A percentile compares a stretch with the other conserved stretches of the same genome.
These are phyloP conservation scores for Drosophila truncata DNA, from an alignment of 1,140 invertebrate species.

Conservation along the genomic window DNA sequence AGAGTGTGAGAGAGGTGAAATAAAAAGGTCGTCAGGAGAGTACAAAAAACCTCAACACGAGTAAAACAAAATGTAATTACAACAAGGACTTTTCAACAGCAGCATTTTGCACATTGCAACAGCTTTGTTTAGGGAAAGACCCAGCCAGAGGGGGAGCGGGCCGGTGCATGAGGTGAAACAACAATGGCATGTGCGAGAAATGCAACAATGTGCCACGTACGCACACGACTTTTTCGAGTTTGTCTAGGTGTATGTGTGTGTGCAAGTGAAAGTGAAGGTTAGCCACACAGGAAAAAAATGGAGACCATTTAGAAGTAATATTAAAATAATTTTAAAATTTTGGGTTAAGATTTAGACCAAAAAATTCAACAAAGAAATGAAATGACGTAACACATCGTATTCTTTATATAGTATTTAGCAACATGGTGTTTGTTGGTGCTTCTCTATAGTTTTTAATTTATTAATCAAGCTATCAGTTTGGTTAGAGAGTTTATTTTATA, in stretches of 20 bases:
- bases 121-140: constrained; percentile 44
- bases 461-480: too few relatives aligned
- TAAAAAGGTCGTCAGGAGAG: constrained; percentile 65
- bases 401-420: too few relatives aligned
- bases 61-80: constrained; percentile 84
- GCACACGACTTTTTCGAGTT: constrained; percentile 18
- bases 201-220: constrained; percentile 75
- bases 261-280: constrained; percentile 79
- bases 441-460: too few relatives aligned
- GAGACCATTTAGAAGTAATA: neutral
- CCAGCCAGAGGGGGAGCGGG: neutral
- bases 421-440: too few relatives aligned
- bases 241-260: constrained; percentile 8
- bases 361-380: too few relatives aligned
- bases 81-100: constrained; percentile 74
- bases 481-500: too few relatives aligned
- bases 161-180: constrained; percentile 24
- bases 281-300: constrained; percentile 18
- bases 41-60: constrained; percentile 82
- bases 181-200: constrained; percentile 65
- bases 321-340: neutral
- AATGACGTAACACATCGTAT: too few relatives aligned
- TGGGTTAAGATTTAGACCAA: neutral
- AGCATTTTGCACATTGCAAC: constrained; percentile 67
- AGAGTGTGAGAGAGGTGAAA: constrained; percentile 16